phyloP scores from a whole-genome alignment of 2,888 invertebrate species.

The Drosophila testacea region DNA sequence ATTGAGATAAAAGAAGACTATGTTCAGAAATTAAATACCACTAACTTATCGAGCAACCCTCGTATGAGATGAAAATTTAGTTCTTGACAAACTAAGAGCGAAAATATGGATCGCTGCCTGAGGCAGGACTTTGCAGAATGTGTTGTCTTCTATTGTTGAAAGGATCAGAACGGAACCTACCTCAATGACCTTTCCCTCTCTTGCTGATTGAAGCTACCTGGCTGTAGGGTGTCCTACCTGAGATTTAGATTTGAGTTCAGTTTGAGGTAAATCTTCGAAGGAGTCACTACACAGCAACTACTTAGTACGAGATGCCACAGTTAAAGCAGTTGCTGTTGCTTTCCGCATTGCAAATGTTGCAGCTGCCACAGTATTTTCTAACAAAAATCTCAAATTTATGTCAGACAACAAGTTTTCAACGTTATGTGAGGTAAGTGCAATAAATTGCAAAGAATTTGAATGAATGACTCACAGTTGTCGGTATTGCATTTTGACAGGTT shows the following conservation, averaged over 20 bases:
- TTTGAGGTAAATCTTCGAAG: constrained; percentile 8
- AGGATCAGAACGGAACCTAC: not conserved
- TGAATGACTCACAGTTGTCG: not conserved
- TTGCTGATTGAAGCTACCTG: constrained; percentile 12
- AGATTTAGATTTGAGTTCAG: constrained; percentile 9
- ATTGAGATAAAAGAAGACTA: too few relatives aligned
- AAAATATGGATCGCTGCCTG: too few relatives aligned
- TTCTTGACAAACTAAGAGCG: not conserved
- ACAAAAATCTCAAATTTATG: constrained; percentile 32
- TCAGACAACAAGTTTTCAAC: constrained; percentile 41
- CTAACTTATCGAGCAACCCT: too few relatives aligned
- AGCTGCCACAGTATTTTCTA: constrained; percentile 39
- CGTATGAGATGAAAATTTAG: too few relatives aligned
- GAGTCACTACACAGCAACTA: not conserved
- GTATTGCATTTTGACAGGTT: constrained; percentile 34
- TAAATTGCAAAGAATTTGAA: not conserved
- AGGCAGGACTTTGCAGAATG: not conserved
- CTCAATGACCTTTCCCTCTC: not conserved
- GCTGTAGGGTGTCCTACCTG: constrained; percentile 14
- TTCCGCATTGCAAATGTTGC: constrained; percentile 29
- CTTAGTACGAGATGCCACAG: constrained; percentile 16
- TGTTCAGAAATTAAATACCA: too few relatives aligned
- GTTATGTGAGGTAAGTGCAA: constrained; percentile 44
- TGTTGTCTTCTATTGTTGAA: not conserved
- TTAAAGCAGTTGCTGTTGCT: constrained; percentile 21